A percentile compares a stretch with the other conserved stretches of the same genome.
These are phyloP conservation scores for Sylvietta virens DNA, from an alignment of 2,113 vertebrate genomes.

Conservation along the genomic window DNA sequence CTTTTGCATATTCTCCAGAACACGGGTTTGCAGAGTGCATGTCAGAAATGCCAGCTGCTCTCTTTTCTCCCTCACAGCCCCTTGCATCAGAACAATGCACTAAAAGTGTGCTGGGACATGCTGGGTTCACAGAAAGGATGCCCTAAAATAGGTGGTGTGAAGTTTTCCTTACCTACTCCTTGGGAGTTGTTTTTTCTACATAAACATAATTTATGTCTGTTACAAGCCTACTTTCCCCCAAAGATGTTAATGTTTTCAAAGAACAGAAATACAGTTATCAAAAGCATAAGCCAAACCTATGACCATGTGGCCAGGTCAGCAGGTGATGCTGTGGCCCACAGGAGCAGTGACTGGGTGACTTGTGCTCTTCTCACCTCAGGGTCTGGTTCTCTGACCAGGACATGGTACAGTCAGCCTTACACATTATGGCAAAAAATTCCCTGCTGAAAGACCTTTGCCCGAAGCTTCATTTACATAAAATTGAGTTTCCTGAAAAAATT, in stretches of 20 bases:
- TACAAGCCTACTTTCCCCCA: neutral
- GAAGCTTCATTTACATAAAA: neutral
- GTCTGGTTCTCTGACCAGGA: neutral
- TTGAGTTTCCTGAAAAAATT: neutral
- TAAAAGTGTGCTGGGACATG: neutral
- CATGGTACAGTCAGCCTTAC: rapidly evolving
- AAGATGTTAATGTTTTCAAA: neutral
- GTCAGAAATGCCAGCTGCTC: neutral
- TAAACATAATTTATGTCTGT: neutral
- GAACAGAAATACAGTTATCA: neutral
- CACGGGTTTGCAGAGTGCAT: rapidly evolving
- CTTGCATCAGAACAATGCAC: neutral
- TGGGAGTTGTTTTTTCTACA: neutral
- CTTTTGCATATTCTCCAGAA: neutral
- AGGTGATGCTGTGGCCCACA: rapidly evolving
- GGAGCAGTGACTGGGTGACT: neutral
- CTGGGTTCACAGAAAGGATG: neutral
- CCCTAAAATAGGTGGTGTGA: neutral
- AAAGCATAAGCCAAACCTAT: neutral
- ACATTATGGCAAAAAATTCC: neutral
- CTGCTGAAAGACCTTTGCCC: neutral
- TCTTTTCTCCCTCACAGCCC: neutral
- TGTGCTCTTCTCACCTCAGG: neutral
- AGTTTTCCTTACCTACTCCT: neutral
- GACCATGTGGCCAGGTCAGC: neutral